Base-by-base conservation (phyloP, 2,888 invertebrate species). In the Aporophyla nigra region DNA sequence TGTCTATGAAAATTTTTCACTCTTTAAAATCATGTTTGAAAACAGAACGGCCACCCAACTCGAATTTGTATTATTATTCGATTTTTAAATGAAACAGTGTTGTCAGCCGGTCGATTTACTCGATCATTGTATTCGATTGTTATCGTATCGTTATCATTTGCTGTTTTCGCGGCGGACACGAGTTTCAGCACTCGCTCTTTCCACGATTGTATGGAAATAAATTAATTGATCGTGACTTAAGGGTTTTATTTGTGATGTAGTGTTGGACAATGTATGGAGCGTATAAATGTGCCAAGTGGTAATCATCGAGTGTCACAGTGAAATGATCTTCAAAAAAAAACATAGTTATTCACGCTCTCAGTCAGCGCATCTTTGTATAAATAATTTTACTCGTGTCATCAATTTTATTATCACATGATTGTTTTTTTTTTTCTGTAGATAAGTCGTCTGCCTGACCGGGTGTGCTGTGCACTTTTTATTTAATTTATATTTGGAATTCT, bases 361-460 rank as follows among this genome's bases (percentile, higher is more conserved):
- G 82, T 84, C 88, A 83, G 81, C 84, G 88, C 87, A 87, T 86
- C 85, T 83, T 88, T 90, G 85, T 89, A 89, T 90, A 91, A 91
- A 90, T 91, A 90, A 89, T 90, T 90, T 90, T 90, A 89, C 85
- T 90, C 77, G 83, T 87, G 87, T 88, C 88, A 88, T 91, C 89
- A 82, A 88, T 87, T 89, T 85, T 87, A 88, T 89, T 88, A 84
- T 86, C 80, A 89, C 81, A 78, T 84, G 76, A 84, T 87, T 89
- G 88, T 87, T 88, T 87, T 87, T 85, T 33, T 85, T 84, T 89
- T 88, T 89, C 87, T 91, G 90, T 93, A 93, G 93, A 90, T 93
- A 93, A 92, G 91, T 89, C 75, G 51, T 70, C 89, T 79, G 84
- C 66, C 88, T 89, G 88, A 74, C 85, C 87, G 86, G 83, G 87